Evolutionary conservation across 2,113 vertebrate species (phyloP).

Genomic region (Aleadryas rufinucha): DNA sequence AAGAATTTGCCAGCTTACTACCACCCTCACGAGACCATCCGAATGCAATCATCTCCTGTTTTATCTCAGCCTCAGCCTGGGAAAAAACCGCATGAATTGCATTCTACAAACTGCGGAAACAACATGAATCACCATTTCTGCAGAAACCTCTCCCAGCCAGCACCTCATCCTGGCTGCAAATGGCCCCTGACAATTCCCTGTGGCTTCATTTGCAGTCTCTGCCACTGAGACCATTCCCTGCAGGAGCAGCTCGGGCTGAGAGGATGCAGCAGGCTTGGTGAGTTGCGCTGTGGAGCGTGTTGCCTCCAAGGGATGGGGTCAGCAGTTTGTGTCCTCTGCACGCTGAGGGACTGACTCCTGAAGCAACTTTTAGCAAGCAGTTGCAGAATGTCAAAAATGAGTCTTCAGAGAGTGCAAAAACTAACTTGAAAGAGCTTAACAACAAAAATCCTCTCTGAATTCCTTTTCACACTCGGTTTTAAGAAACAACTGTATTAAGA

Average conservation of each 20-base stretch:
- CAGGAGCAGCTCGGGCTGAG: neutral
- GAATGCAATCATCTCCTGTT: neutral
- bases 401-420: neutral
- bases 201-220: neutral
- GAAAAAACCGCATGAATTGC: neutral
- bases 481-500: neutral
- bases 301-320: neutral
- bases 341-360: neutral
- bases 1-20: neutral
- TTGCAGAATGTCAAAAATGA: neutral
- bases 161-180: neutral
- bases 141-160: neutral
- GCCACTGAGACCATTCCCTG: neutral
- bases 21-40: neutral
- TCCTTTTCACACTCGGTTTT: neutral
- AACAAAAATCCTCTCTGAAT: neutral
- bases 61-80: neutral
- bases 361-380: neutral
- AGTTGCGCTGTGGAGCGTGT: neutral
- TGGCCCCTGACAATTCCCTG: neutral
- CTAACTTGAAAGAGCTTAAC: neutral
- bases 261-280: neutral
- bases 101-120: neutral
- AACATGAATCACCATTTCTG: neutral
- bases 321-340: neutral